Evolutionary conservation across 2,113 vertebrate genomes (phyloP).

Genomic region (Mesocricetus auratus): DNA sequence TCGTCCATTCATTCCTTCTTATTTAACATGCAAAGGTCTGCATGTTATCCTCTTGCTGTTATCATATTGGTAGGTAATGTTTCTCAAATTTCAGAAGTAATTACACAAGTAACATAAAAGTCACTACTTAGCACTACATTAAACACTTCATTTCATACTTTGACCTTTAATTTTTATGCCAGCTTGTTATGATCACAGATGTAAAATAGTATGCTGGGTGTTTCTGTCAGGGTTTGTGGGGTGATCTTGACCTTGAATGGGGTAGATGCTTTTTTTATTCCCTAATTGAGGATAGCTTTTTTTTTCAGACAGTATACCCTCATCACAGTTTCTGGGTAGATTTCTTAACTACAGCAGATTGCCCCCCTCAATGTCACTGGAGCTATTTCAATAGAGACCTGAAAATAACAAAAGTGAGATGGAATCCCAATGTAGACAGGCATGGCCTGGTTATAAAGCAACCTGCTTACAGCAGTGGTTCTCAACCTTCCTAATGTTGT

Average conservation of each 20-base stretch:
- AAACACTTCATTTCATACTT: not conserved
- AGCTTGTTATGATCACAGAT: not conserved
- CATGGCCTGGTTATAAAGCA: not conserved
- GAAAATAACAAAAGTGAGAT: not conserved
- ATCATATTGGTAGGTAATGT: not conserved
- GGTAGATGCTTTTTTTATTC: not conserved
- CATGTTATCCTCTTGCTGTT: not conserved
- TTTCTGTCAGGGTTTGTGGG: not conserved
- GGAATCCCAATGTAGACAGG: not conserved
- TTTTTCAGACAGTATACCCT: not conserved
- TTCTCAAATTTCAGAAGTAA: conserved; percentile 22
- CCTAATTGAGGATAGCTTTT: not conserved
- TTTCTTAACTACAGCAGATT: not conserved
- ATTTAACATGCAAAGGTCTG: not conserved
- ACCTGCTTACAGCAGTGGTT: not conserved
- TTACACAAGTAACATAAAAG: not conserved
- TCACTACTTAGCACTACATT: not conserved
- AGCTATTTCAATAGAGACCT: not conserved
- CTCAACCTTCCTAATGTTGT: not conserved
- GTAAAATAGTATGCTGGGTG: not conserved
- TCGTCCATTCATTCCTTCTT: not conserved
- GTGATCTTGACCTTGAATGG: too few relatives aligned
- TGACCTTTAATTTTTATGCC: not conserved
- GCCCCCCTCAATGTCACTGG: not conserved
- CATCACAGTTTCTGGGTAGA: not conserved